phyloP scores from a whole-genome alignment of 2,797 vertebrate species.

The Loris lydekkerianus region DNA sequence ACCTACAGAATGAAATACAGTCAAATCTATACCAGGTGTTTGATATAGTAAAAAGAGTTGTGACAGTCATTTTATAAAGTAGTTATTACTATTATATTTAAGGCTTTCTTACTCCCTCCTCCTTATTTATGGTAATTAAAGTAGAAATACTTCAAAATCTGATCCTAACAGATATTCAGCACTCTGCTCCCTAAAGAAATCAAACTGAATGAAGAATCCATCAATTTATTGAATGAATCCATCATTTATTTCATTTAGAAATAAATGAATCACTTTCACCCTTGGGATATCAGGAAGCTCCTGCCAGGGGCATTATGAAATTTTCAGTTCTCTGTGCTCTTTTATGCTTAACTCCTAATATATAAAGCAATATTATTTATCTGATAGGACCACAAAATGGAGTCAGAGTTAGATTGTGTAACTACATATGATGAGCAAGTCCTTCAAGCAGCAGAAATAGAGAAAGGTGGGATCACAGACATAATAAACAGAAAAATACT shows the following conservation, averaged over 20 bases:
- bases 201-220: slow-evolving; percentile 82
- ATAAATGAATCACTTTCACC: slow-evolving; percentile 83
- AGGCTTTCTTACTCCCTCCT: slow-evolving; percentile 65
- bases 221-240: slow-evolving; percentile 38
- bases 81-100: slow-evolving; percentile 69
- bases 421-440: slow-evolving; percentile 67
- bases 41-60: neutral
- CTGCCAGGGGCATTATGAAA: slow-evolving; percentile 83
- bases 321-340: slow-evolving; percentile 79
- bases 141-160: slow-evolving; percentile 75
- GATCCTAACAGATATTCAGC: slow-evolving; percentile 68
- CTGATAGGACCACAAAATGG: slow-evolving; percentile 67
- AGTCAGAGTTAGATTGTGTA: slow-evolving; percentile 70
- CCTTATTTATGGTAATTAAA: slow-evolving; percentile 76
- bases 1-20: neutral
- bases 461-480: slow-evolving; percentile 43
- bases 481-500: slow-evolving; percentile 32
- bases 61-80: neutral
- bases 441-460: slow-evolving; percentile 55
- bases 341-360: slow-evolving; percentile 81
- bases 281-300: slow-evolving; percentile 75
- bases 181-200: slow-evolving; percentile 81
- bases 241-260: slow-evolving; percentile 60
- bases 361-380: slow-evolving; percentile 81
- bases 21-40: neutral